Base-by-base conservation (phyloP, 2,888 invertebrate genomes). In the Odontomyia ornata region DNA sequence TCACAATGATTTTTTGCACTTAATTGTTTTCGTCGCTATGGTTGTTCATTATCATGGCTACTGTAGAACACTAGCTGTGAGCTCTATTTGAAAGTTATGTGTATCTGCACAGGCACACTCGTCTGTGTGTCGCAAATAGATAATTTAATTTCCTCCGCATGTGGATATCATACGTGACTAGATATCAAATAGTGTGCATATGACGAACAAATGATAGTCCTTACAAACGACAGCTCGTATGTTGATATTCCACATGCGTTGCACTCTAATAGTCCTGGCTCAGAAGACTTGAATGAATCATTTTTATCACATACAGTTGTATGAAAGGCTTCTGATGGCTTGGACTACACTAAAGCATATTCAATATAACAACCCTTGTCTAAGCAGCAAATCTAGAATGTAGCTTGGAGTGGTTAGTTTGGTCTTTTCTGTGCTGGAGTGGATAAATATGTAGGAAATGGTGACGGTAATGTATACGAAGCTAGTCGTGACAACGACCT, bases 71-170 rank as follows among this genome's bases (percentile, higher is more conserved):
- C n/a, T 57, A 23, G 9, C 15, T 27, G 62, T 15, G 7, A 47
- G n/a, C 23, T 21, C 25, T 25, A 9, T 69, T 43, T 69, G 43
- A 69, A 15, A 43, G n/a, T n/a, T n/a, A 23, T 69, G 15, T 46
- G 46, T 27, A 5, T 25, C n/a, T 21, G 7, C 27, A 27, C 28
- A 23, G 18, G n/a, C n/a, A n/a, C n/a, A 57, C 23, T 18, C 23
- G 15, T 15, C 4, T 23, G 36, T 67, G 46, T 46, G 46, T 69
- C n/a, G 69, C 69, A 46, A 69, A 46, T 69, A 46, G 69, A 72
- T 72, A 72, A 72, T 72, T 72, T 72, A 72, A 72, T 72, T 72
- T 72, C 71, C n/a, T 72, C 52, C 71, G 9, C 36, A 72, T 72
- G 71, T 72, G 71, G 56, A 72, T 72, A 72, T 72, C 23, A 72